Base-by-base conservation (phyloP, 1,140 invertebrate species). In the Tetragnatha versicolor region DNA sequence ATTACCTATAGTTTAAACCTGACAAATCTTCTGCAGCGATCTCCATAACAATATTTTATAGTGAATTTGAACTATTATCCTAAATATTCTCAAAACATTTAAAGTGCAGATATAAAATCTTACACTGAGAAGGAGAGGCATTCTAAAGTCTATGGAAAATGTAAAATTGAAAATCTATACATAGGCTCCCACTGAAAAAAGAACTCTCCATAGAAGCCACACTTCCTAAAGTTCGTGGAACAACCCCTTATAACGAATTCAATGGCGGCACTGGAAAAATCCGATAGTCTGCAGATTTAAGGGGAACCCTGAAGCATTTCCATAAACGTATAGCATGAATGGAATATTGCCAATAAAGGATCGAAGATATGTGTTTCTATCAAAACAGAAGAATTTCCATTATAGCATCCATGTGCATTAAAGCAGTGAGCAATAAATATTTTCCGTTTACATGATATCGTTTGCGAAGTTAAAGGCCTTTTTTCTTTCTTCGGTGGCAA, bases 331-430 rank as follows among this genome's bases (percentile, higher is more conserved):
- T 51, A 51, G 39, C 29, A 33, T n/a, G 55, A 14, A 58, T 58
- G 29, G 55, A 29, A n/a, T 66, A 66, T 66, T 66, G 63, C 25
- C 63, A 27, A 66, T 66, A 66, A n/a, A 66, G 37, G 20, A 66
- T 66, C 63, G 63, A 66, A 66, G 35, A 66, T 66, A 27, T 66
- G 49, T 42, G 63, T 66, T 66, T 35, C 27, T 29, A 47, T 47
- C 25, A 66, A 66, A 66, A 27, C 35, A 29, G 39, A 47, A 66
- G 6, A 33, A 39, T 66, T 66, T 47, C 63, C 63, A 47, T 66
- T 66, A 47, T 29, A 66, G 49, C 31, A 66, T 27, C 42, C 14
- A 29, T 22, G 17, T 12, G 33, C 5, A 31, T 25, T 39, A 22
- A 25, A 47, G 39, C 37, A 31, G 25, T 17, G n/a, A 29, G 63